These are phyloP conservation scores for Matsumyia berberina DNA, from an alignment of 2,888 invertebrate genomes.

Conservation along the genomic window DNA sequence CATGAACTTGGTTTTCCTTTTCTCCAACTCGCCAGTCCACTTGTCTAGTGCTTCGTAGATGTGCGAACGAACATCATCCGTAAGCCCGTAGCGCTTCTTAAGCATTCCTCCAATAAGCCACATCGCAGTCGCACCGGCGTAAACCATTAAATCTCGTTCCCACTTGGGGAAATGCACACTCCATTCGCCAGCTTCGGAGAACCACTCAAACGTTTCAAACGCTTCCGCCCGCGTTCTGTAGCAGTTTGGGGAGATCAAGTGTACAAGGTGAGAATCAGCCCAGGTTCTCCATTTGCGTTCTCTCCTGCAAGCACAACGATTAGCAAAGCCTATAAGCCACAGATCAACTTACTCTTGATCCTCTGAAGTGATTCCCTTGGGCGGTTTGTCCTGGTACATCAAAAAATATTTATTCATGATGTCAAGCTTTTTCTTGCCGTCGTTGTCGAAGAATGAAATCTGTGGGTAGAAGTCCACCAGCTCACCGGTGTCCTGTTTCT, in stretches of 20 bases:
- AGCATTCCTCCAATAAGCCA: constrained; percentile 95
- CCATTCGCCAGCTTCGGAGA: constrained; percentile 97
- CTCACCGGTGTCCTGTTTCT: constrained; percentile 87
- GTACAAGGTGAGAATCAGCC: constrained; percentile 96
- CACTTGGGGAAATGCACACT: constrained; percentile 92
- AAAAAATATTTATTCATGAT: constrained; percentile 95
- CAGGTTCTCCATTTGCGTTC: constrained; percentile 98
- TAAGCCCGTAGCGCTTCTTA: constrained; percentile 93
- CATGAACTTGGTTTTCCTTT: constrained; percentile 90
- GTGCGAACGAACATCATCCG: constrained; percentile 94
- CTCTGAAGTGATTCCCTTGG: constrained; percentile 85
- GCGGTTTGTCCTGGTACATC: constrained; percentile 89
- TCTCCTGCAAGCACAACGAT: constrained; percentile 87
- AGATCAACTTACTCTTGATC: constrained; percentile 86
- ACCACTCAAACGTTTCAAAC: constrained; percentile 96
- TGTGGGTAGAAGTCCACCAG: constrained; percentile 91
- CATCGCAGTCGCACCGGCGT: constrained; percentile 97
- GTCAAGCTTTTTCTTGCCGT: constrained; percentile 89
- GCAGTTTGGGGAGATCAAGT: constrained; percentile 97
- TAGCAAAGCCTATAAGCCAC: neutral
- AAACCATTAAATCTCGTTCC: constrained; percentile 94
- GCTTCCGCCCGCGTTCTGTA: constrained; percentile 95
- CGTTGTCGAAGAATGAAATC: constrained; percentile 88
- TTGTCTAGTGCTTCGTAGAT: constrained; percentile 94
- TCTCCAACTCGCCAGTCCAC: constrained; percentile 90